Conservation (phyloP, 2,888 invertebrate genomes). For the Drosophila pegasa region DNA sequence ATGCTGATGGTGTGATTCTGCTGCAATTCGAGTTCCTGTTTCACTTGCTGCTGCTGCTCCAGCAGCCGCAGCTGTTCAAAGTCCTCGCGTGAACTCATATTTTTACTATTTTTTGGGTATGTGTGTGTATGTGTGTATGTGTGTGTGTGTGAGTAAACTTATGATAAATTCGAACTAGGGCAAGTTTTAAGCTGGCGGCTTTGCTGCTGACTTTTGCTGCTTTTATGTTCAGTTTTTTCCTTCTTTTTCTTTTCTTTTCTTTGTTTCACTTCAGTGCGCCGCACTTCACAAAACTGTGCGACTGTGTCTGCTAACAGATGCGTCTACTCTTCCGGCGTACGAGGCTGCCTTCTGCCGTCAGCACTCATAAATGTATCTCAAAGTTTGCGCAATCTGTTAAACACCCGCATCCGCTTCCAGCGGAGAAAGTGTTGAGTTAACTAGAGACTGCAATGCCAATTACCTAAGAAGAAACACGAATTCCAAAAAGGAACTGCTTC, state of each 20-base stretch:
- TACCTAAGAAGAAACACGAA: background rate
- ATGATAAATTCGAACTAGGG: slow-evolving; percentile 54
- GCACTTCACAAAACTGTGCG: slow-evolving; percentile 35
- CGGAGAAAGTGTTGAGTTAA: slow-evolving; percentile 43
- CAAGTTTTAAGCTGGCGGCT: slow-evolving; percentile 50
- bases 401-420: background rate
- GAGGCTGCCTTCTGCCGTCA: slow-evolving; percentile 9
- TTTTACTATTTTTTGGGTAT: slow-evolving; percentile 26
- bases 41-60: slow-evolving; percentile 41
- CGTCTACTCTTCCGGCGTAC: slow-evolving; percentile 11
- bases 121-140: slow-evolving; percentile 1
- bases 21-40: slow-evolving; percentile 33
- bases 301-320: slow-evolving; percentile 24
- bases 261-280: slow-evolving; percentile 44
- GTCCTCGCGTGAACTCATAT: slow-evolving; percentile 46
- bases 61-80: slow-evolving; percentile 31
- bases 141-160: slow-evolving; percentile 16
- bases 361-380: slow-evolving; percentile 36
- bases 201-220: slow-evolving; percentile 16
- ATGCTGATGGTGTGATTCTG: slow-evolving; percentile 53
- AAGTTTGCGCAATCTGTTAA: slow-evolving; percentile 41
- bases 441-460: slow-evolving; percentile 8
- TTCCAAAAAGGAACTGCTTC: slow-evolving; percentile 5
- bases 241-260: background rate
- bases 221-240: slow-evolving; percentile 15